Evolutionary conservation across 2,113 vertebrate genomes (phyloP).

Genomic region (Spermophilus dauricus): DNA sequence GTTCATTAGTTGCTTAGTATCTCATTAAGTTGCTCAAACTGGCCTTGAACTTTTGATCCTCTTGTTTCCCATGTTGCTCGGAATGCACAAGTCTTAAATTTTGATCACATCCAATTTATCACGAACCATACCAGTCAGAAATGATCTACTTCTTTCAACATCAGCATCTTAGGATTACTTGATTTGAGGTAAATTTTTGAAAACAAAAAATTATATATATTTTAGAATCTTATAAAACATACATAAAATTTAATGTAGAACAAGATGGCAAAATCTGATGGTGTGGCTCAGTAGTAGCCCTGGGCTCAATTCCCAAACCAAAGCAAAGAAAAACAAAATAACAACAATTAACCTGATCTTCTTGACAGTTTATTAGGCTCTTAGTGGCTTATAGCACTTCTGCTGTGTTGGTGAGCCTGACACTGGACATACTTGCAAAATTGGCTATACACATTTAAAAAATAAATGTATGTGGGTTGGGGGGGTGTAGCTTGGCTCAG

Average conservation of each 20-base stretch:
- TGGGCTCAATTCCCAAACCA: not conserved
- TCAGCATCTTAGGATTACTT: not conserved
- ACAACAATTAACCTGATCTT: not conserved
- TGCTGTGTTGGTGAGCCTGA: not conserved
- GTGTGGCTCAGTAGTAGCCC: not conserved
- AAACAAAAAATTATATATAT: constrained; percentile 6
- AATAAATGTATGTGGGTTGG: not conserved
- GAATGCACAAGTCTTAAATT: not conserved
- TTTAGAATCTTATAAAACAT: constrained; percentile 23
- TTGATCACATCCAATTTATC: not conserved
- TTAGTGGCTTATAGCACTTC: not conserved
- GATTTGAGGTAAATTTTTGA: constrained; percentile 33
- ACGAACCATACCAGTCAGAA: not conserved
- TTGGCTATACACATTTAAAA: not conserved
- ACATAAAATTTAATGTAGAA: not conserved
- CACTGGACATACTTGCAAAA: not conserved
- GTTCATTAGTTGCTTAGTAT: not conserved
- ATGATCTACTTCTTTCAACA: constrained; percentile 6
- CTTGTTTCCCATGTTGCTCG: no score
- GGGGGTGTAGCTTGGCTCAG: not conserved
- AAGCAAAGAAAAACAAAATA: not conserved
- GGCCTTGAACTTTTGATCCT: not conserved
- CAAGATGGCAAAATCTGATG: not conserved
- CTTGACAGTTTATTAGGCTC: not conserved
- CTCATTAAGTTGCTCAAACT: not conserved